Evolutionary conservation across 2,113 vertebrate species (phyloP).

Genomic region (Pachycephala philippinensis): DNA sequence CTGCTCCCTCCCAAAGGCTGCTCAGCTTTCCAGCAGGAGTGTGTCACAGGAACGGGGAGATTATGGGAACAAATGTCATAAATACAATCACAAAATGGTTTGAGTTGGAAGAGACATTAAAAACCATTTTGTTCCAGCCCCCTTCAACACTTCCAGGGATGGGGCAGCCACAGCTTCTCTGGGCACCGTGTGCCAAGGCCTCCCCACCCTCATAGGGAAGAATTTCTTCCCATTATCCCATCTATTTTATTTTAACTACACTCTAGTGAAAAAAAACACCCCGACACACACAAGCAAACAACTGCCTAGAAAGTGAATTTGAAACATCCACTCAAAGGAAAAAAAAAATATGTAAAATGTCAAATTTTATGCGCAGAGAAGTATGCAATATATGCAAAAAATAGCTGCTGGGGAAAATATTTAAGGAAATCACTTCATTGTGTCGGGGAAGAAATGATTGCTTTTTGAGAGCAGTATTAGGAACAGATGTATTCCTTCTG

Average conservation of each 20-base stretch:
- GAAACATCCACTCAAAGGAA: neutral
- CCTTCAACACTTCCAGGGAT: neutral
- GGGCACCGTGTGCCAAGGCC: neutral
- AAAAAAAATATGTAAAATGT: neutral
- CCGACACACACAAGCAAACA: neutral
- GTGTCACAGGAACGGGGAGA: neutral
- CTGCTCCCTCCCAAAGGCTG: neutral
- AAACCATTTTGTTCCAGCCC: neutral
- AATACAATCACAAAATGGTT: neutral
- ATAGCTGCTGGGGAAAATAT: constrained; percentile 52
- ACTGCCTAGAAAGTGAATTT: neutral
- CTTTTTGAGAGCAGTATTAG: constrained; percentile 27
- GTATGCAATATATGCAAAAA: constrained; percentile 18
- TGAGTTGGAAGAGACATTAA: neutral
- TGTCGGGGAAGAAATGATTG: neutral
- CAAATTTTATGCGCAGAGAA: neutral
- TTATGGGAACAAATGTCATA: neutral
- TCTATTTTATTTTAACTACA: neutral
- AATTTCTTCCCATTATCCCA: neutral
- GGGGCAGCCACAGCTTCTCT: neutral
- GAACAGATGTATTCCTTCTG: constrained; percentile 46
- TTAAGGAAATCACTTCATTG: constrained; percentile 57
- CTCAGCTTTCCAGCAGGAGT: neutral
- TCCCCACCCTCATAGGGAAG: neutral
- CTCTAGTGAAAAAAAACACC: neutral